Evolutionary conservation across 2,797 vertebrate species (phyloP).

Genomic region (Lutjanus argentimaculatus): DNA sequence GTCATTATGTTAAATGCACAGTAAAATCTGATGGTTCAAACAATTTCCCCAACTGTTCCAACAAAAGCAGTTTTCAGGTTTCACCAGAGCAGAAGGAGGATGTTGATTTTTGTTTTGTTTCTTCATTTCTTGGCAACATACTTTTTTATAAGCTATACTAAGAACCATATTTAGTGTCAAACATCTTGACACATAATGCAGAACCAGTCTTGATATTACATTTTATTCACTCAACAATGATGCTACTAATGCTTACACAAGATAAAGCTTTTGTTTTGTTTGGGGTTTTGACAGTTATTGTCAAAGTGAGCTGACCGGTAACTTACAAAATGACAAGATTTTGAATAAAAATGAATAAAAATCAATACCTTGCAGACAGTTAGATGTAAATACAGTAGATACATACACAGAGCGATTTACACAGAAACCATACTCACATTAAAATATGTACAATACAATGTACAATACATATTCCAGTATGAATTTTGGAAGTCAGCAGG

Average conservation of each 20-base stretch:
- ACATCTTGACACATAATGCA: conserved; percentile 5
- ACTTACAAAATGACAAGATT: neutral
- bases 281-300: neutral
- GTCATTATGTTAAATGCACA: conserved; percentile 6
- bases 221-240: neutral
- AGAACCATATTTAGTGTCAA: neutral
- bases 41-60: neutral
- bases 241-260: neutral
- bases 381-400: conserved; percentile 17
- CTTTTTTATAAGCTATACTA: conserved; percentile 11
- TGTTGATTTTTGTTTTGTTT: conserved; percentile 5
- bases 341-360: neutral
- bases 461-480: neutral
- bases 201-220: conserved; percentile 1
- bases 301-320: neutral
- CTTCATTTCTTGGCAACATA: conserved; percentile 9
- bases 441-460: neutral
- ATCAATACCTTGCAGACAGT: neutral
- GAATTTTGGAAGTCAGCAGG: neutral
- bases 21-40: conserved; percentile 18
- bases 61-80: conserved; percentile 10
- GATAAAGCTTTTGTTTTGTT: neutral
- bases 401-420: neutral
- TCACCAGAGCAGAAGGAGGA: neutral
- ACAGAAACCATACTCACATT: neutral